Evolutionary conservation across 2,888 invertebrate species (phyloP), one percentile per base, ranked within the genome.

Genomic region (Nebria brevicollis): DNA sequence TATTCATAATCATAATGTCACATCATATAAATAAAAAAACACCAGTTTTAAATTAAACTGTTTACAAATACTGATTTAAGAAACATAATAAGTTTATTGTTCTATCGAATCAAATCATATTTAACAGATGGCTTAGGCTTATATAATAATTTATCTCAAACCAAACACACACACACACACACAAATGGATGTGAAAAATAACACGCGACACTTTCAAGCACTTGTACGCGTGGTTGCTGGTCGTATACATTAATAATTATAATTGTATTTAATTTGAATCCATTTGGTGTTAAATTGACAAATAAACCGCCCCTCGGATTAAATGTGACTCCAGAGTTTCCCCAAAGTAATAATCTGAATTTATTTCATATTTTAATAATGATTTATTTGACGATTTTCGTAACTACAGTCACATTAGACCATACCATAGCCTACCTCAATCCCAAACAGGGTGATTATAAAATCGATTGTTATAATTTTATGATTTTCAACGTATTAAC

Each of bases 21-120:
- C 11, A 54, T 54, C 11, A 54, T 54, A 54, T 7, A 13, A 54
- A 0, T 2, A 13, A 54, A 54, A 13, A 11, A 13, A 54, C 2
- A 54, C 54, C 66, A 41, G 75, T 68, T 79, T 66, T 79, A 74
- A 79, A 79, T 79, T 74, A 79, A 79, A 74, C 79, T 74, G 74
- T 79, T 79, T 79, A 79, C 74, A 79, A 26, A 70, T 54, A 41
- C n/a, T 13, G 25, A 54, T 72, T 73, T 74, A 64, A 66, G 41
- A 73, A 78, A 73, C 64, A 66, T 79, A 66, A 43, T 66, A 79
- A 41, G 66, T 66, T 75, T 65, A 79, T 79, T 79, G 66, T 79
- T 66, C 13, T 42, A 54, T 26, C 72, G 65, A 42, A 68, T 75
- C 72, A 73, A 72, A 66, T 75, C 43, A 20, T 75, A 75, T 79